These are phyloP conservation scores for Hypomesus transpacificus DNA, from an alignment of 2,113 vertebrate species.

Conservation along the genomic window DNA sequence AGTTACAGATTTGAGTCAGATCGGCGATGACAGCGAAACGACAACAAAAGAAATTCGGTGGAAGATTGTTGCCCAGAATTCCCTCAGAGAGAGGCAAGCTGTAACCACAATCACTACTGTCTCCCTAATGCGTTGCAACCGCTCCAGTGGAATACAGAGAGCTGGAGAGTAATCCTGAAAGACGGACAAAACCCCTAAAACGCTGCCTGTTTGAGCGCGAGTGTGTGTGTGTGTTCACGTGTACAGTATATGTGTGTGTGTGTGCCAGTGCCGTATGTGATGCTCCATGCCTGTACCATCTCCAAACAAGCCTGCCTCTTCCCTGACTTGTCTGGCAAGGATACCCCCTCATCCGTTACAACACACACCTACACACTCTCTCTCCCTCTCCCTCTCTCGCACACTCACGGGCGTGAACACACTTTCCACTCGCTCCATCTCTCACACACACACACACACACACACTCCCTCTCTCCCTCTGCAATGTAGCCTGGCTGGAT, in stretches of 20 bases:
- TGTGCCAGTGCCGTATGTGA: constrained; percentile 39
- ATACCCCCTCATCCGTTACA: constrained; percentile 67
- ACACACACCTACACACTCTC: constrained; percentile 50
- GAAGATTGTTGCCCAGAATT: constrained; percentile 36
- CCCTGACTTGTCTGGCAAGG: constrained; percentile 67
- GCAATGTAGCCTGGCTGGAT: constrained; percentile 87
- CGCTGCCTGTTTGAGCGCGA: constrained; percentile 30
- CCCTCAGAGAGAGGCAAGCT: not conserved
- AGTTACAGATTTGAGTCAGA: constrained; percentile 20
- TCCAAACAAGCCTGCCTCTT: constrained; percentile 62
- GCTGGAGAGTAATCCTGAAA: constrained; percentile 62
- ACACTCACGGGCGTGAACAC: constrained; percentile 49
- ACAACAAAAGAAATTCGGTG: constrained; percentile 49
- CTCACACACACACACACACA: constrained; percentile 11
- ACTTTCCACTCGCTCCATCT: constrained; percentile 38
- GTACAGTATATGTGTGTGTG: constrained; percentile 22
- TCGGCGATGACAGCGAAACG: constrained; percentile 21
- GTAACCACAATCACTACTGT: constrained; percentile 44
- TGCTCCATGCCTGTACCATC: constrained; percentile 56
- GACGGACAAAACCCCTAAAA: constrained; percentile 49
- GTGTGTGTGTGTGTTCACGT: constrained; percentile 30
- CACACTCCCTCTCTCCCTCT: constrained; percentile 73
- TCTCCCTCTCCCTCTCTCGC: constrained; percentile 25
- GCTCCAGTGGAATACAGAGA: constrained; percentile 67
- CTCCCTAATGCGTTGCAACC: constrained; percentile 33